A percentile compares a stretch with the other conserved stretches of the same genome.
Conservation (phyloP, 2,797 vertebrate genomes). For the Lacerta bilineata region DNA sequence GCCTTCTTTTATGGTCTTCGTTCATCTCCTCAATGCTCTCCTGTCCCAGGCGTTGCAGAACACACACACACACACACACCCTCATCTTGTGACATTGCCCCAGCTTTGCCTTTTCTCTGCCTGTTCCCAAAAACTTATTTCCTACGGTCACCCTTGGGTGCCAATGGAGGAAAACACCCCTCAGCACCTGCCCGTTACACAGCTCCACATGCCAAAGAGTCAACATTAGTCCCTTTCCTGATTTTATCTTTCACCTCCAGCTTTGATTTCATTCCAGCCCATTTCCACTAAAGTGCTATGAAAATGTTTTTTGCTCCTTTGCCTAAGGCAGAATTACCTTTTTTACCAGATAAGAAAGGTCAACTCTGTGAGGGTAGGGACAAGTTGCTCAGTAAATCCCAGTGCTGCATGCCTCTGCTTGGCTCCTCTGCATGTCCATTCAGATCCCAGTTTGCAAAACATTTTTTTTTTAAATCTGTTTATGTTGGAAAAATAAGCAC, state of each 20-base stretch:
- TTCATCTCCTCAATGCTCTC: too few relatives aligned
- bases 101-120: neutral
- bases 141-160: neutral
- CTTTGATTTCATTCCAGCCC: neutral
- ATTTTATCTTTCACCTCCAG: neutral
- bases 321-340: neutral
- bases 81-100: neutral
- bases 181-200: neutral
- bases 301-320: neutral
- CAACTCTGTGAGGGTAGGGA: neutral
- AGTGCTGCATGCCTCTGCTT: neutral
- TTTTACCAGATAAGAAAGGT: neutral
- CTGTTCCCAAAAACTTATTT: neutral
- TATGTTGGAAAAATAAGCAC: neutral
- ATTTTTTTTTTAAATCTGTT: neutral
- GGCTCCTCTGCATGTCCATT: neutral
- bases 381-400: neutral
- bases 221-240: neutral
- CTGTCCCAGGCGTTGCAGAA: neutral
- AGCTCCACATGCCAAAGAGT: neutral
- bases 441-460: neutral
- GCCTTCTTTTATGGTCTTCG: neutral
- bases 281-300: neutral
- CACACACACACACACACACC: neutral
- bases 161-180: too few relatives aligned